Evolutionary conservation across 2,113 vertebrate species (phyloP), one percentile per base, ranked within the genome.

Genomic region (Rhinolophus ferrumequinum): DNA sequence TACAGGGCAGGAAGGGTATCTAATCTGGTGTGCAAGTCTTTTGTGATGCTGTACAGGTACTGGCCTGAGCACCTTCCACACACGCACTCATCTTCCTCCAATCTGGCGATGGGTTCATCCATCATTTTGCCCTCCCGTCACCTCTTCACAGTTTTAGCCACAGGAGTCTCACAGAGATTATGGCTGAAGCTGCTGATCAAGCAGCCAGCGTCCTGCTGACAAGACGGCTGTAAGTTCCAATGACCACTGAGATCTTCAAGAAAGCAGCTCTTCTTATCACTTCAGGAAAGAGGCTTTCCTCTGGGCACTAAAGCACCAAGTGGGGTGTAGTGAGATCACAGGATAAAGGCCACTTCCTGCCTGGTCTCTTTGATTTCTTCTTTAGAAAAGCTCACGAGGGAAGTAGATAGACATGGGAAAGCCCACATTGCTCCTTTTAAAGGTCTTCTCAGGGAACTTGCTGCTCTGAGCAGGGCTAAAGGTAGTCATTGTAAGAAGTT

Each of bases 311-410:
- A 73, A 85, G 93, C 76, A 70, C 30, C 84, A 35, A 89, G 79
- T 73, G 92, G 86, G 84, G 77, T 60, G 62, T 10, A 11, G 64
- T 54, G 84, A 96, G 92, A 94, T 94, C 90, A 83, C 85, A 94
- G 96, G 96, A 97, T 91, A 97, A 95, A 83, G 54, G 44, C 67
- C 33, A 85, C 93, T 96, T 97, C 97, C 97, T 97, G 95, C 54
- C 90, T 88, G 84, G 69, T 52, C 76, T 72, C 97, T 97, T 97
- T 97, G 93, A 97, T 97, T 97, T 95, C 85, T 84, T 90, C 72
- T 92, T 72, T 75, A 35, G 66, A 91, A 86, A 80, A 33, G 90
- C 85, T 94, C 28, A 84, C 50, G 72, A 81, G 82, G 95, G 79
- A 93, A 95, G 88, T 62, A 95, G 88, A 96, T 81, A 94, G 94